phyloP scores from a whole-genome alignment of 1,140 invertebrate genomes.

The Kradibia gibbosae region DNA sequence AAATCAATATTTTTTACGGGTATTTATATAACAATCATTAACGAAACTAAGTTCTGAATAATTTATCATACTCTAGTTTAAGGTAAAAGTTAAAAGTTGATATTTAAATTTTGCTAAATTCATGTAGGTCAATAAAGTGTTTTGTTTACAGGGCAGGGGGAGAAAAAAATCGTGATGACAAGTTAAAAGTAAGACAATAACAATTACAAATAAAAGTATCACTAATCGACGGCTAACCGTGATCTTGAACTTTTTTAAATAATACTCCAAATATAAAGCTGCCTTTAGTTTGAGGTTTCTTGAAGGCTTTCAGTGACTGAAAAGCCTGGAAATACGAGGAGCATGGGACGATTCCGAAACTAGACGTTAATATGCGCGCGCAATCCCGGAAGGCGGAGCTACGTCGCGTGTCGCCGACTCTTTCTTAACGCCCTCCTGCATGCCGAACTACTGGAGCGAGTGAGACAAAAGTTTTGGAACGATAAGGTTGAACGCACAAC shows the following conservation, averaged over 20 bases:
- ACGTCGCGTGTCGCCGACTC: constrained; percentile 63
- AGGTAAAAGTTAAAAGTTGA: too few species aligned
- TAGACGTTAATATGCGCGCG: constrained; percentile 22
- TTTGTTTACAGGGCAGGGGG: too few species aligned
- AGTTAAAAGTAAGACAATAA: too few species aligned
- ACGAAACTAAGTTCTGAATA: too few species aligned
- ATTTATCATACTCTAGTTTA: too few species aligned
- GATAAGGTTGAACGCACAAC: neutral
- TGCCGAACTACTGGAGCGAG: neutral
- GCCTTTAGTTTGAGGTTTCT: neutral
- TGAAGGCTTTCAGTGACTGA: neutral
- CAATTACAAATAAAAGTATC: too few species aligned
- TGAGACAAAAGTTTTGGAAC: neutral
- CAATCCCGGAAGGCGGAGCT: constrained; percentile 66
- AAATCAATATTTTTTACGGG: too few species aligned
- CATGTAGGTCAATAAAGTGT: too few species aligned
- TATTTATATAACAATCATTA: too few species aligned
- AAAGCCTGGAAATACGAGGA: constrained; percentile 2
- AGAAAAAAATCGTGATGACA: too few species aligned
- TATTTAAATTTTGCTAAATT: too few species aligned
- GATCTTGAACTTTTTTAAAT: neutral
- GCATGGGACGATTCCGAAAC: neutral
- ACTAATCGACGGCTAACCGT: neutral
- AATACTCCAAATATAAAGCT: neutral
- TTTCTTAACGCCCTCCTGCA: constrained; percentile 50